Percentiles rank a stretch among this genome's conserved stretches.
phyloP scores from a whole-genome alignment of 2,888 invertebrate species.

The Zeuzera pyrina region DNA sequence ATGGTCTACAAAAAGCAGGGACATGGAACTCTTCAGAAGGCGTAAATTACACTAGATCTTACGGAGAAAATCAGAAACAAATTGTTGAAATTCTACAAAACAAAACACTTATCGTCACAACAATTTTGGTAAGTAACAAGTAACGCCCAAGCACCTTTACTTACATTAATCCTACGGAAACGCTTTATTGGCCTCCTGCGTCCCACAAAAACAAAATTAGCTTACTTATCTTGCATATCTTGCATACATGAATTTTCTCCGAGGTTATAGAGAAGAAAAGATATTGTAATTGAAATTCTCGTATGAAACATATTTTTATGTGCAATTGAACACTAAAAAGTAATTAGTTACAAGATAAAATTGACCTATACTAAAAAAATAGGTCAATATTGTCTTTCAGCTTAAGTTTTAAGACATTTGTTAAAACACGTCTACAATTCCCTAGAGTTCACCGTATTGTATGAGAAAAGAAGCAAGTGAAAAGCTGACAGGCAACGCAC shows the following conservation, averaged over 20 bases:
- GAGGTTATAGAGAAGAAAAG: too few relatives aligned
- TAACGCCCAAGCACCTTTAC: slow-evolving; percentile 14
- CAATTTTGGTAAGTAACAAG: slow-evolving; percentile 84
- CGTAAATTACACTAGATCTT: slow-evolving; percentile 89
- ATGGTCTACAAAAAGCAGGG: slow-evolving; percentile 88
- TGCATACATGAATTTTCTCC: too few relatives aligned
- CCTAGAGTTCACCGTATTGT: slow-evolving; percentile 94
- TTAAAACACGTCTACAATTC: slow-evolving; percentile 26
- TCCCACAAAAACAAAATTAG: slow-evolving; percentile 44
- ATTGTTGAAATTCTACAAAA: slow-evolving; percentile 93
- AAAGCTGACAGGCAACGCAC: slow-evolving; percentile 89
- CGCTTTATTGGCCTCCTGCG: slow-evolving; percentile 37
- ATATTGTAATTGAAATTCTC: too few relatives aligned
- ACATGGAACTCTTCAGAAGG: slow-evolving; percentile 92
- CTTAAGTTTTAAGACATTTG: too few relatives aligned
- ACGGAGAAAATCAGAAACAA: slow-evolving; percentile 88
- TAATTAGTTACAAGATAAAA: too few relatives aligned
- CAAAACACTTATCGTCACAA: slow-evolving; percentile 92
- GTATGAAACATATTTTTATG: too few relatives aligned
- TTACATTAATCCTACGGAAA: slow-evolving; percentile 30
- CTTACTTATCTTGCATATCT: slow-evolving; percentile 32
- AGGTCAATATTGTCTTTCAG: too few relatives aligned
- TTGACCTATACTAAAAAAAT: too few relatives aligned
- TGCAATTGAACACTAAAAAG: too few relatives aligned
- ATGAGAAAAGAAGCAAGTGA: slow-evolving; percentile 93